Conservation (phyloP, 2,113 vertebrate species). For the Psophia crepitans region DNA sequence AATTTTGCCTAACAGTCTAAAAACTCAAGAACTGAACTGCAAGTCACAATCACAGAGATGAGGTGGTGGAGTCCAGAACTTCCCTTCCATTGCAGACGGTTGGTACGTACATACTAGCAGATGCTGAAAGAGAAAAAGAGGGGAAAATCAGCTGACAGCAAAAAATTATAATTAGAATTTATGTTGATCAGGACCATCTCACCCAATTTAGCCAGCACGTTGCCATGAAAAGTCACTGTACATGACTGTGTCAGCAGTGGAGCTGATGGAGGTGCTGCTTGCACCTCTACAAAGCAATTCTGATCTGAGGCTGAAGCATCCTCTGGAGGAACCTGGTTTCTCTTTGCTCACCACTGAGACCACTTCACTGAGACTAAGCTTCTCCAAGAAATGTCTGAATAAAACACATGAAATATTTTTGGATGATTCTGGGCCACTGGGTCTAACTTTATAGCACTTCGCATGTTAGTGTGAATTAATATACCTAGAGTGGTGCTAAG, state of each 20-base stretch:
- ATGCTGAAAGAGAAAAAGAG: conserved; percentile 79
- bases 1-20: conserved; percentile 86
- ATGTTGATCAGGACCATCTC: not conserved
- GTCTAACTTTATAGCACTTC: not conserved
- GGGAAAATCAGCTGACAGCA: not conserved
- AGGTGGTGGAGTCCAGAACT: conserved; percentile 98
- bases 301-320: not conserved
- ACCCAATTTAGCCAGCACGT: not conserved
- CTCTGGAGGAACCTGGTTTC: not conserved
- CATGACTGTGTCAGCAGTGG: not conserved
- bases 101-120: conserved; percentile 88
- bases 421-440: not conserved
- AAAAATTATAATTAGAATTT: not conserved
- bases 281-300: not conserved
- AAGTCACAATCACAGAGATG: conserved; percentile 88
- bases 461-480: not conserved
- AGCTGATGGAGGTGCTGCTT: not conserved
- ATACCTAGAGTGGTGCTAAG: not conserved
- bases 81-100: conserved; percentile 96
- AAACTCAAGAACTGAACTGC: conserved; percentile 73
- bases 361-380: not conserved
- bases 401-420: not conserved
- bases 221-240: not conserved
- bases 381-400: not conserved
- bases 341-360: not conserved